Evolutionary conservation across 2,888 invertebrate species (phyloP).

Genomic region (Sinhomidia bicolor): DNA sequence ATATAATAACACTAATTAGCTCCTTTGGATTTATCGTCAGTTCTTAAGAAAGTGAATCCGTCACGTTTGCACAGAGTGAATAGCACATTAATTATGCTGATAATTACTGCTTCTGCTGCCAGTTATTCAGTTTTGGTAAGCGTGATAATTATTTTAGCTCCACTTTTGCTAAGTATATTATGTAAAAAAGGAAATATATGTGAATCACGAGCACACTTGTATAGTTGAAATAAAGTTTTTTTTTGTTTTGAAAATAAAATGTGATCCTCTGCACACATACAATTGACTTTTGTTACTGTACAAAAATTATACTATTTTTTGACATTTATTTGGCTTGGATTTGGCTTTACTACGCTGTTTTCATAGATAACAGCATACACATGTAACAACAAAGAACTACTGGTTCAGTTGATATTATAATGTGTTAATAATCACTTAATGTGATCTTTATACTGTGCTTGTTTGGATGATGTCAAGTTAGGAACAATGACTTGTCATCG

Average conservation of each 20-base stretch:
- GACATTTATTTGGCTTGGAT: neutral
- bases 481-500: slow-evolving; percentile 22
- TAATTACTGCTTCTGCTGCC: no score
- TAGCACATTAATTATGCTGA: no score
- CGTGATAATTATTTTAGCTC: no score
- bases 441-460: neutral
- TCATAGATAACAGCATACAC: neutral
- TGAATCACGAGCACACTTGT: neutral
- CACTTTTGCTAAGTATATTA: neutral
- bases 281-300: slow-evolving; percentile 13
- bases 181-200: neutral
- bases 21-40: neutral
- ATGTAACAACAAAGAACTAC: slow-evolving; percentile 6
- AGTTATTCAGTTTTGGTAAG: neutral
- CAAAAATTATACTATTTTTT: no score
- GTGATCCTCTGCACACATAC: neutral
- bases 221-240: neutral
- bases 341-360: neutral
- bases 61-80: neutral
- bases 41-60: slow-evolving; percentile 33
- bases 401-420: slow-evolving; percentile 24
- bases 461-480: neutral
- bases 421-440: slow-evolving; percentile 5
- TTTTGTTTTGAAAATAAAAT: neutral
- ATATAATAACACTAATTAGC: slow-evolving; percentile 5